Evolutionary conservation across 2,113 vertebrate species (phyloP).

Genomic region (Sclerurus mexicanus): DNA sequence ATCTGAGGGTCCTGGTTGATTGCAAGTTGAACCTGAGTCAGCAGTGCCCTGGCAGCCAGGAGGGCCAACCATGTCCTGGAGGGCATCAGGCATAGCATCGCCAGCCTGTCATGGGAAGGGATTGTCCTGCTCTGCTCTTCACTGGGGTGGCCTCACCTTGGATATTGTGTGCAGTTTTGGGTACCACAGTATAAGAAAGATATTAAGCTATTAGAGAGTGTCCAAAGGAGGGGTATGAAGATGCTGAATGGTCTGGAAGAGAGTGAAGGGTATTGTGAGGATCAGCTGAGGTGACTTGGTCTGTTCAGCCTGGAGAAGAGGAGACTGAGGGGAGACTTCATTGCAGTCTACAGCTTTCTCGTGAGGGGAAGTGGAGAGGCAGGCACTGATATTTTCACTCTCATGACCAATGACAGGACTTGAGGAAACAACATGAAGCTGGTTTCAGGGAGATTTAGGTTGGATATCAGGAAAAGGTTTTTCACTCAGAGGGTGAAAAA

Average conservation of each 20-base stretch:
- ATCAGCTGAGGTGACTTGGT: not conserved
- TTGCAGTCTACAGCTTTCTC: fast-evolving
- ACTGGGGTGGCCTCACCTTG: fast-evolving
- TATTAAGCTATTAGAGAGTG: fast-evolving
- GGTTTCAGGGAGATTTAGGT: not conserved
- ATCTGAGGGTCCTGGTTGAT: fast-evolving
- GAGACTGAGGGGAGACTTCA: not conserved
- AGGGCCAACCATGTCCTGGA: fast-evolving
- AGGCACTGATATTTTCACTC: not conserved
- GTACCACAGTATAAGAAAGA: not conserved
- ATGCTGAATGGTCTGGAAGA: not conserved
- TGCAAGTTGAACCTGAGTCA: fast-evolving
- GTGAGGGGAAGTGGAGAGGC: not conserved
- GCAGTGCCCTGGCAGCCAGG: not conserved
- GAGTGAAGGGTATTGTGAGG: fast-evolving
- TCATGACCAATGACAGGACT: not conserved
- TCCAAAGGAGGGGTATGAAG: fast-evolving
- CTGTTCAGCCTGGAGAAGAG: not conserved
- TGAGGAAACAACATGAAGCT: not conserved
- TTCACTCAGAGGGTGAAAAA: not conserved
- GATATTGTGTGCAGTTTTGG: not conserved
- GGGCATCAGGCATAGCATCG: not conserved
- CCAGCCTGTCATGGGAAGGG: not conserved
- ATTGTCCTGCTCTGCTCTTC: not conserved
- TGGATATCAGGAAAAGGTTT: not conserved